Evolutionary conservation across 2,888 invertebrate genomes (phyloP), one percentile per base, ranked within the genome.

Genomic region (Muschampia plurimacula): DNA sequence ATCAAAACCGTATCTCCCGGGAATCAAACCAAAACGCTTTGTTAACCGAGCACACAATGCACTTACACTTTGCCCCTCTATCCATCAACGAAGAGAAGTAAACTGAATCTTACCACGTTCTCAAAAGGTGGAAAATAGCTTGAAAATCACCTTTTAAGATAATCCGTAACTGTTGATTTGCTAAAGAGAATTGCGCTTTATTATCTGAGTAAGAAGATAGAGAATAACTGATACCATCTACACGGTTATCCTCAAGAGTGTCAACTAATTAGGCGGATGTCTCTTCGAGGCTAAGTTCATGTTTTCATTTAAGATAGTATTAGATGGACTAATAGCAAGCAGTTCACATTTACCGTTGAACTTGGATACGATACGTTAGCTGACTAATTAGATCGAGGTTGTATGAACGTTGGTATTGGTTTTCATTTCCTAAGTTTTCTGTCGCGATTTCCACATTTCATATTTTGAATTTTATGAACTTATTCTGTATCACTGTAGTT

Each of bases 211-310:
- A 8, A 5, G 8, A 32, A 32, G 22, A 32, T 13, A 1, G 32
- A 59, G 32, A 59, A 13, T 59, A 13, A 32, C 1, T 15, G 12
- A 32, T 3, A 13, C 22, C 0, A 2, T 55, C 3, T 57, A 57
- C 10, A 46, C 32, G 57, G 49, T 49, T 59, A 71, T 71, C 6
- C 65, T 65, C 71, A 22, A 66, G 64, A 70, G 71, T 15, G 13
- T 71, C 71, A 66, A 66, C 65, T 71, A 71, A 71, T 71, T 66
- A 71, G 59, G 46, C 46, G 32, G 59, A 71, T 71, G 59, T 66
- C 60, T 66, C 57, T 13, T 36, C 44, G 52, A 15, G 52, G 7
- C 8, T 52, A 52, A 52, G 52, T 52, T 52, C 52, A 8, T 52
- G 52, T 52, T 52, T 52, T 52, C 52, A 52, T 52, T 52, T 52